phyloP scores from a whole-genome alignment of 2,113 vertebrate species.

The Ciconia stormi region DNA sequence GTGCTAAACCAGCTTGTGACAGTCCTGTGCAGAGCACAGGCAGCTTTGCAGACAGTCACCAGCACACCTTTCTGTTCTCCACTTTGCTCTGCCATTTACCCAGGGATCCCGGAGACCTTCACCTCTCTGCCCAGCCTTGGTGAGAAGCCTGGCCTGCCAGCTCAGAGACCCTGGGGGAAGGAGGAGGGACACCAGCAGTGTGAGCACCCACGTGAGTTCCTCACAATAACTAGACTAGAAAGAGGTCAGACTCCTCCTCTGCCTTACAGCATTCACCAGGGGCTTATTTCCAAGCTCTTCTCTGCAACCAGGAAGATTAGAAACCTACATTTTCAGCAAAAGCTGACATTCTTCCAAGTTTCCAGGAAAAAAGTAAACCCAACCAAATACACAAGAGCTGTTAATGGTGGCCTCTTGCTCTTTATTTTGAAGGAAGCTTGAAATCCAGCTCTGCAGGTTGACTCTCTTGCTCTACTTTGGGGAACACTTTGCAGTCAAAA shows the following conservation, averaged over 20 bases:
- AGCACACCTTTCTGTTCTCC: background rate
- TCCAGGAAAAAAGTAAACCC: background rate
- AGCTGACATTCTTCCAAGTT: background rate
- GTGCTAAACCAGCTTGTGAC: background rate
- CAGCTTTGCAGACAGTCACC: background rate
- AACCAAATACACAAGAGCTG: background rate
- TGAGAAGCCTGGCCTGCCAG: background rate
- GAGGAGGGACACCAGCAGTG: background rate
- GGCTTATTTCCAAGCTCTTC: background rate
- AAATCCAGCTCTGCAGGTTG: background rate
- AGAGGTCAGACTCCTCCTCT: background rate
- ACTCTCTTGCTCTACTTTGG: background rate
- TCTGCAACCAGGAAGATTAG: background rate
- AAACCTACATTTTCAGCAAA: background rate
- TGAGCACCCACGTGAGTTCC: background rate
- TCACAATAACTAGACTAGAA: background rate
- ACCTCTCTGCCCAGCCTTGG: background rate
- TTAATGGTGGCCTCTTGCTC: background rate
- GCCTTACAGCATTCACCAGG: background rate
- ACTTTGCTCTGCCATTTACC: background rate
- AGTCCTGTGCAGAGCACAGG: background rate
- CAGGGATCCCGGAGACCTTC: background rate
- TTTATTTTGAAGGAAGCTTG: background rate
- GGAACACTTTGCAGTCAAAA: background rate
- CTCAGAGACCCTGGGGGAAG: background rate